Evolutionary conservation across 2,888 invertebrate genomes (phyloP), one percentile per base, ranked within the genome.

Genomic region (Teleogryllus oceanicus): DNA sequence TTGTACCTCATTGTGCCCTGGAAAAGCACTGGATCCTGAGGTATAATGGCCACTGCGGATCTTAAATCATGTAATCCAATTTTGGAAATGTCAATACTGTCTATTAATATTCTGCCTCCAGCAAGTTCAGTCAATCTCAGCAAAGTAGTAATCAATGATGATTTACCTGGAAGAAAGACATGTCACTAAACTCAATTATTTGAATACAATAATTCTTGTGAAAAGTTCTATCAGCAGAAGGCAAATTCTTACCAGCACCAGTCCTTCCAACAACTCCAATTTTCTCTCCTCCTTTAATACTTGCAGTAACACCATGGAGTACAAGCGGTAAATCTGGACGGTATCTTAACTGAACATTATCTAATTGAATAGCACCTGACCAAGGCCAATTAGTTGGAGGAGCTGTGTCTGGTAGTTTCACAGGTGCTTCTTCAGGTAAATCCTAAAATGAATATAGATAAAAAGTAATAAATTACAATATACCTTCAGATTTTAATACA

Each of bases 211-310:
- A 37, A 5, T 37, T 37, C 37, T 37, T 8, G 8, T 37, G 37
- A 37, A 37, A 8, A 37, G 37, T 37, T 8, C 37, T 37, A 37
- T 37, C 8, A 37, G 37, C 8, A 8, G 37, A 8, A 37, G 5
- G 8, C 5, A 4, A 8, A 49, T 49, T 62, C 83, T 82, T 84
- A 88, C 90, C 90, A 80, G 89, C 89, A 13, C 90, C 90, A 11
- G 90, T 89, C 83, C 89, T 84, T 50, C 90, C 90, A 77, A 90
- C 88, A 79, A 90, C 88, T 74, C 89, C 90, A 78, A 90, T 85
- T 83, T 89, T 90, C 83, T 90, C 89, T 50, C 86, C 85, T 18
- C 87, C 85, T 50, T 86, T 84, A 62, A 90, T 86, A 76, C 86
- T 85, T 81, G 89, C 87, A 13, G 86, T 86, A 20, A 90, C 85